Base-by-base conservation (phyloP, 2,113 vertebrate genomes). In the Odobenus rosmarus region DNA sequence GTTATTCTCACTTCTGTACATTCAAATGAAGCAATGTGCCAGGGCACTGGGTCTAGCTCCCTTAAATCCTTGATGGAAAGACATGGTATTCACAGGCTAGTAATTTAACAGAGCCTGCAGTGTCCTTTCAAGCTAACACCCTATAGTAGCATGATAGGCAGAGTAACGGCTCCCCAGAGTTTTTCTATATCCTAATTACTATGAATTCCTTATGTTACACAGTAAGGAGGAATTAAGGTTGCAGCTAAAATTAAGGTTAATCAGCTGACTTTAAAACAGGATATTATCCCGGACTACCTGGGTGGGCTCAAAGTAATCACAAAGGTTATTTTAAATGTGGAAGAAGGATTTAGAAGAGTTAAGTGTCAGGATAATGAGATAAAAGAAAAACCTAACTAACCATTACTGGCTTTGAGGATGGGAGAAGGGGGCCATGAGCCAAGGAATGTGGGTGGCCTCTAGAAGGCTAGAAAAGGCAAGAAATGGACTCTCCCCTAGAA, bases 271-370 rank as follows among this genome's bases (percentile, higher is more conserved):
- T 80, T 81, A 59, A 53, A 79, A 79, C 49, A 87, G 26, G 7
- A 67, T n/a, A 92, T 55, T n/a, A 84, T 72, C 14, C 33, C 72
- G 53, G 46, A 57, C 61, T 82, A 84, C 23, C 0, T 62, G 31
- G 8, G 19, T 88, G 12, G n/a, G 24, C 42, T 7, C 55, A 72
- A 94, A 49, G 28, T 69, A 67, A 90, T 62, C 12, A 77, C n/a
- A 4, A 28, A 57, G 12, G 14, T 57, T 85, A 36, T 57, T 57
- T 71, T 61, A 42, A 84, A 92, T 28, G 26, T 36, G 39, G 53
- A 85, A 88, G n/a, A 59, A 64, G 10, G 36, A 76, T 93, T 96
- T 87, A 26, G 33, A 80, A 95, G 67, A 69, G 69, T 42, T 69
- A 59, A 59, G 7, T 28, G 5, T 67, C 49, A 90, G 21, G 79